Evolutionary conservation across 2,113 vertebrate genomes (phyloP).

Genomic region (Emydocephalus ijimae): DNA sequence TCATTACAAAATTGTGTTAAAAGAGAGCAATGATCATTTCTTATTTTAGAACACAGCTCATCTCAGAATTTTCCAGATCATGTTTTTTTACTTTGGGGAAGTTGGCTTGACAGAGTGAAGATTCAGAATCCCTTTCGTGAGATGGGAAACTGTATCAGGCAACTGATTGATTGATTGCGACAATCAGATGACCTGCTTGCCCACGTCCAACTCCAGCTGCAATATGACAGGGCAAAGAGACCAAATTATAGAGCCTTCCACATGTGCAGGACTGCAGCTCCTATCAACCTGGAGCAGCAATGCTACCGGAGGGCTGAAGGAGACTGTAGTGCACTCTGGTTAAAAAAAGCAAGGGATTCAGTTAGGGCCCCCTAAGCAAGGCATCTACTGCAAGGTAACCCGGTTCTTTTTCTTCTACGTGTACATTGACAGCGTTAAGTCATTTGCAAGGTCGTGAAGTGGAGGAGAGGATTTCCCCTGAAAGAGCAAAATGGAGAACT

Average conservation of each 20-base stretch:
- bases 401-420: not conserved
- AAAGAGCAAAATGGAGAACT: not conserved
- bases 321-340: not conserved
- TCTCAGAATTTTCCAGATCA: not conserved
- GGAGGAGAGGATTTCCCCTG: not conserved
- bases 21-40: not conserved
- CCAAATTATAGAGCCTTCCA: not conserved
- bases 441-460: not conserved
- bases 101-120: not conserved
- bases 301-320: not conserved
- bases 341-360: not conserved
- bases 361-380: not conserved
- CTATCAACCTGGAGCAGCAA: not conserved
- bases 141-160: not conserved
- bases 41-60: not conserved
- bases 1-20: not conserved
- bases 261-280: too few species aligned
- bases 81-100: not conserved
- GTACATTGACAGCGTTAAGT: not conserved
- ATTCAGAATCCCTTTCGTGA: not conserved
- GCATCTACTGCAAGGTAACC: not conserved
- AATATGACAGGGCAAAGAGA: too few species aligned
- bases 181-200: not conserved
- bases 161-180: not conserved
- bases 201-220: not conserved